phyloP scores from a whole-genome alignment of 2,888 invertebrate species.

The Volucella inflata region DNA sequence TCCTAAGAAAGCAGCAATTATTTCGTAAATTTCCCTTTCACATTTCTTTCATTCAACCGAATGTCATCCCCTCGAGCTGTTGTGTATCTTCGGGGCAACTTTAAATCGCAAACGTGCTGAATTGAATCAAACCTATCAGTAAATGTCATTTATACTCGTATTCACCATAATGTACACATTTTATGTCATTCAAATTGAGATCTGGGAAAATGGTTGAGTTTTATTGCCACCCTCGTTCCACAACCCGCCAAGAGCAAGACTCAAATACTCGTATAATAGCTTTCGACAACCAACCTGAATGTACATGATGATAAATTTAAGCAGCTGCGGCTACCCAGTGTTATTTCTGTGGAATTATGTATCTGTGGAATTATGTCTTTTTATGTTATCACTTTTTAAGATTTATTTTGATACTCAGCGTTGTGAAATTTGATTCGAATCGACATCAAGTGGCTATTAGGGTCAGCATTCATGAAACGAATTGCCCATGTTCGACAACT shows the following conservation, averaged over 20 bases:
- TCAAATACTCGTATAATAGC: background rate
- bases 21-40: constrained; percentile 18
- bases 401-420: background rate
- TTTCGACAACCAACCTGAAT: constrained; percentile 2
- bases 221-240: background rate
- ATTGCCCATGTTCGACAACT: constrained; percentile 8
- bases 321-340: background rate
- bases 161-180: constrained; percentile 42
- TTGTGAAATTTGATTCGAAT: background rate
- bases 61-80: constrained; percentile 21
- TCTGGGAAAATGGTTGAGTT: constrained; percentile 21
- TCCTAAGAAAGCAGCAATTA: constrained; percentile 9
- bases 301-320: constrained; percentile 3
- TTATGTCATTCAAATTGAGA: constrained; percentile 32
- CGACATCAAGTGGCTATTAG: constrained; percentile 23
- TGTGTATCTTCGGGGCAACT: constrained; percentile 20
- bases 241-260: background rate
- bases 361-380: no score
- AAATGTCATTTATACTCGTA: constrained; percentile 34
- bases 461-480: constrained; percentile 15
- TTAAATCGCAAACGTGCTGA: background rate
- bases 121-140: constrained; percentile 14
- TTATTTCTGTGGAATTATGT: background rate
- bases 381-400: background rate
- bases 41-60: constrained; percentile 15